Percentiles rank a stretch among this genome's conserved stretches.
Evolutionary conservation across 2,888 invertebrate species (phyloP).

Genomic region (Erebia ligea): DNA sequence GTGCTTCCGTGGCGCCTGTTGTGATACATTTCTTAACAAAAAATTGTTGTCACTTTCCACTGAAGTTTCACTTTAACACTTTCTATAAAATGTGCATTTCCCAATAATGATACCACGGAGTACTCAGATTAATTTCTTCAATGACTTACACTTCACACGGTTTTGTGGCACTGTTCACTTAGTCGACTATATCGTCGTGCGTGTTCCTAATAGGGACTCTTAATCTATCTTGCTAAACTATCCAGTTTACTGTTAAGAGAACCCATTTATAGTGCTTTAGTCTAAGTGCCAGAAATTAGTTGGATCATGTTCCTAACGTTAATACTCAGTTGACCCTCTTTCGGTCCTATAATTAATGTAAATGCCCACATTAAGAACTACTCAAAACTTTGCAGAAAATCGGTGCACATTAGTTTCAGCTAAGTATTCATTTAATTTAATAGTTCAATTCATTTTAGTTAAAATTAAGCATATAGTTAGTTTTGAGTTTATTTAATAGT

Average conservation of each 20-base stretch:
- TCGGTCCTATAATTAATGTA: neutral
- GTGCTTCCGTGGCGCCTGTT: slow-evolving; percentile 62
- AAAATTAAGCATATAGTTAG: no score
- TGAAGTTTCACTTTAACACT: slow-evolving; percentile 25
- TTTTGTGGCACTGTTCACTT: slow-evolving; percentile 24
- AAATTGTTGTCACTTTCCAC: slow-evolving; percentile 21
- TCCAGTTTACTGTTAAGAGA: slow-evolving; percentile 27
- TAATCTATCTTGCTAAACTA: slow-evolving; percentile 20
- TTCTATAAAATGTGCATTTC: slow-evolving; percentile 17
- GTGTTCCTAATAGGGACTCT: slow-evolving; percentile 14
- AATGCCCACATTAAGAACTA: neutral
- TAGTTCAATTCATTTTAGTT: no score
- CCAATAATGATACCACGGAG: neutral
- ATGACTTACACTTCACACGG: slow-evolving; percentile 31
- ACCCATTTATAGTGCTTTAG: slow-evolving; percentile 38
- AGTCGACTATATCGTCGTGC: neutral
- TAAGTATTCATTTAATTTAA: neutral
- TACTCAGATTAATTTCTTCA: slow-evolving; percentile 10
- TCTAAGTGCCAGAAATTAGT: slow-evolving; percentile 28
- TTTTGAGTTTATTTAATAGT: no score
- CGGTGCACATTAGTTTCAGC: neutral
- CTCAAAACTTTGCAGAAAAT: neutral
- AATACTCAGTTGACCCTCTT: slow-evolving; percentile 20
- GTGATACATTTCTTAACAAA: slow-evolving; percentile 51
- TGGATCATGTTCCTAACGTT: slow-evolving; percentile 16